Percentiles rank a stretch among this genome's conserved stretches.
Evolutionary conservation across 2,888 invertebrate species (phyloP).

Genomic region (Theristus sp.): DNA sequence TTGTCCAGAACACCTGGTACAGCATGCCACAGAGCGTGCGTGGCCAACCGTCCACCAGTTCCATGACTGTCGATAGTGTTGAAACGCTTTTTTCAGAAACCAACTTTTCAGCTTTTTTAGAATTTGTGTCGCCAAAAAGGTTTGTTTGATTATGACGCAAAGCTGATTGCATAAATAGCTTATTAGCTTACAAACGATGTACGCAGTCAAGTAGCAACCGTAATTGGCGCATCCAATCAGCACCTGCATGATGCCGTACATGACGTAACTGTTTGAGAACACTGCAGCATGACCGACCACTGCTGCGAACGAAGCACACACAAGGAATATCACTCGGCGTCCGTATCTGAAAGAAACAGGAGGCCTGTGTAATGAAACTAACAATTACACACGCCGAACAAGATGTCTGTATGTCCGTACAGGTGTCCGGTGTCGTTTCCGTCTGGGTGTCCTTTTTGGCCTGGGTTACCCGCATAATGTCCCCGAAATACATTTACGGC

Average conservation of each 20-base stretch:
- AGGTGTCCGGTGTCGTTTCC: too few species aligned
- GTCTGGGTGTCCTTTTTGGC: too few species aligned
- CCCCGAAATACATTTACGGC: too few species aligned
- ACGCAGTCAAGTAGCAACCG: slow-evolving; percentile 6
- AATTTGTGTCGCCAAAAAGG: too few species aligned
- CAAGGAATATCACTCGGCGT: slow-evolving; percentile 10
- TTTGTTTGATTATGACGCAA: too few species aligned
- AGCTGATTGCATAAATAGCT: too few species aligned
- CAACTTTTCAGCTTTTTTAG: too few species aligned
- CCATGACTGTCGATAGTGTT: slow-evolving; percentile 7
- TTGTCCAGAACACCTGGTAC: slow-evolving; percentile 1
- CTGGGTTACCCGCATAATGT: too few species aligned
- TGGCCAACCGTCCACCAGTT: slow-evolving; percentile 5
- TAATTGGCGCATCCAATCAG: slow-evolving; percentile 1
- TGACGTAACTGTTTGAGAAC: not conserved
- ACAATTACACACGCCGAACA: not conserved
- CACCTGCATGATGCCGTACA: slow-evolving; percentile 2
- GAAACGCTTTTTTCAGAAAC: too few species aligned
- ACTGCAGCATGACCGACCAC: slow-evolving; percentile 2
- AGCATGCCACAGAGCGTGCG: slow-evolving; percentile 7
- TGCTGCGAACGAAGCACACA: slow-evolving; percentile 8
- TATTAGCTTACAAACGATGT: slow-evolving; percentile 6
- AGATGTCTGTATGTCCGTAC: too few species aligned
- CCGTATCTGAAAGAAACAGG: slow-evolving; percentile 12
- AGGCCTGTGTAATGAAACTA: too few species aligned